A percentile compares a stretch with the other conserved stretches of the same genome.
Evolutionary conservation across 1,140 invertebrate species (phyloP).

Genomic region (Calosoma granatense): DNA sequence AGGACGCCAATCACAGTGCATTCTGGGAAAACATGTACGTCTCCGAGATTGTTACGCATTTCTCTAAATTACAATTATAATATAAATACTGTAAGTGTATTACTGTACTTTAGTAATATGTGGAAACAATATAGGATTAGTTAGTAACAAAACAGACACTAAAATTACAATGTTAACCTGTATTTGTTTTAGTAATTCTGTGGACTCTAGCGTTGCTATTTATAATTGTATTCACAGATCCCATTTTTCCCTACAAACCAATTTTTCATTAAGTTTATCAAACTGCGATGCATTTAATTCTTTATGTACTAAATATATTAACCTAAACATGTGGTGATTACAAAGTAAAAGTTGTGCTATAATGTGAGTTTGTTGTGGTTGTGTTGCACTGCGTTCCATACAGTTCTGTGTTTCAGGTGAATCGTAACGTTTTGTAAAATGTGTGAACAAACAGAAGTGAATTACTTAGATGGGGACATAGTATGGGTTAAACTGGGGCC

Average conservation of each 20-base stretch:
- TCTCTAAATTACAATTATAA: neutral
- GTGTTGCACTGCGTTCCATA: neutral
- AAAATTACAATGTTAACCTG: neutral
- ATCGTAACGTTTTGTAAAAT: slow-evolving; percentile 29
- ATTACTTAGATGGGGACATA: slow-evolving; percentile 59
- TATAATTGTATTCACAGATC: slow-evolving; percentile 5
- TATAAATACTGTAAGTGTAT: slow-evolving; percentile 7
- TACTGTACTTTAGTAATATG: neutral
- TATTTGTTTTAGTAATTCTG: neutral
- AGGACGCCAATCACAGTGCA: slow-evolving; percentile 4
- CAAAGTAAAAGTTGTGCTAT: neutral
- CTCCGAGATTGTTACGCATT: slow-evolving; percentile 6
- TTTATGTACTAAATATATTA: neutral
- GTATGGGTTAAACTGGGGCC: slow-evolving; percentile 73
- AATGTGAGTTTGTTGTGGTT: neutral
- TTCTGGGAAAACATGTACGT: slow-evolving; percentile 7
- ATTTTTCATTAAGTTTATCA: neutral
- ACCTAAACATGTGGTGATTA: neutral
- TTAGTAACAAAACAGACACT: neutral
- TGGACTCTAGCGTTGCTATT: neutral
- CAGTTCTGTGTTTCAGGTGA: neutral
- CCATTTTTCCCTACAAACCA: neutral
- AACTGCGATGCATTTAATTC: neutral
- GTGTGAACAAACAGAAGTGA: slow-evolving; percentile 50
- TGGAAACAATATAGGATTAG: neutral